Base-by-base conservation (phyloP, 2,797 vertebrate species). In the Podarcis lilfordi region DNA sequence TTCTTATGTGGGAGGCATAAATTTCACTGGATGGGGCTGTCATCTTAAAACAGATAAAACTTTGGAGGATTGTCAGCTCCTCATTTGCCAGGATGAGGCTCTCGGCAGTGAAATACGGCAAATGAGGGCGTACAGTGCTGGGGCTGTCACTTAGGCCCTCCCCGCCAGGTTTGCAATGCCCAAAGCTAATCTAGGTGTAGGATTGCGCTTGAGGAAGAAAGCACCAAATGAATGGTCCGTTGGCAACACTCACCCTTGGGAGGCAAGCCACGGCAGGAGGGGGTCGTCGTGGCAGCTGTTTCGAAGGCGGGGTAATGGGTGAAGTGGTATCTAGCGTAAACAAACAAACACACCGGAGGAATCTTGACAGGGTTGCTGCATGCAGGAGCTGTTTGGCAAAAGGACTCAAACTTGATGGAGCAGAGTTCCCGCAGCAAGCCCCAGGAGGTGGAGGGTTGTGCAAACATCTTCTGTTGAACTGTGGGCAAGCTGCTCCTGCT, bases 391-490 rank as follows among this genome's bases (percentile, higher is more conserved):
- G 11, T 59, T 77, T 23, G 8, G 19, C 27, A 10, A n/a, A 45
- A 23, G 29, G 77, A 40, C 68, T 69, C 19, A 25, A 37, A 1
- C 29, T 5, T 0, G 85, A 32, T n/a, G 25, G 45, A 10, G 55
- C 35, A 61, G 86, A 0, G 1, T 0, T 32, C 72, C 8, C 23
- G 4, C 59, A 0, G 4, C 23, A 35, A 55, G 21, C 37, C 25
- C 19, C 32, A 29, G n/a, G 17, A 21, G 13, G 43, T 0, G 32
- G n/a, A 4, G n/a, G 25, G 6, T 7, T 29, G 2, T 2, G 37
- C 21, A 8, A 29, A 43, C 10, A 1, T n/a, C 19, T 1, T 6
- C 82, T 21, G 23, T 4, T 37, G 13, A 76, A 10, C 66, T n/a
- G 83, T 50, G 68, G 80, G 40, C 32, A 32, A 0, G 15, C 61